Conservation (phyloP, 37 sponge, comb jelly and placozoan genomes). For the Halisarca cf. caerulea region DNA sequence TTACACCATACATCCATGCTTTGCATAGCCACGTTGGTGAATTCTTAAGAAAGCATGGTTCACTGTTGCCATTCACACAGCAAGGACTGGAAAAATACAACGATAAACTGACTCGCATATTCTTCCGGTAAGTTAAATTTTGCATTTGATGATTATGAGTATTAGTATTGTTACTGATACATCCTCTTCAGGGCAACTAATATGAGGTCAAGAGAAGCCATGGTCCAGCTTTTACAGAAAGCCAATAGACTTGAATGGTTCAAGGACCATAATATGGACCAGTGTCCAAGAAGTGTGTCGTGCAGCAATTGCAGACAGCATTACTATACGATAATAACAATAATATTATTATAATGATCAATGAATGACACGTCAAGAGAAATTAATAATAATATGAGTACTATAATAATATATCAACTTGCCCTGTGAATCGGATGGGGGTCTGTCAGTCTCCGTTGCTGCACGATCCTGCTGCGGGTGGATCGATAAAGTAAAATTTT, state of each 20-base stretch:
- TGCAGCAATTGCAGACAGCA: constrained; percentile 15
- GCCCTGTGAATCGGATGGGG: no score
- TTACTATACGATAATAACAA: no score
- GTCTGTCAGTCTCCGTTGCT: no score
- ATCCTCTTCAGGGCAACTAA: constrained; percentile 8
- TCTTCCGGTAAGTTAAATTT: constrained; percentile 1
- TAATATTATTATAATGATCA: no score
- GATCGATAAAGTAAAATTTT: no score
- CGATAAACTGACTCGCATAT: background rate
- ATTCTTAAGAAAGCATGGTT: constrained; percentile 11
- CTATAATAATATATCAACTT: no score
- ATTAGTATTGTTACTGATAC: background rate
- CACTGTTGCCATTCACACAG: constrained; percentile 24
- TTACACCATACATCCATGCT: constrained; percentile 36
- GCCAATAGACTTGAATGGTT: background rate
- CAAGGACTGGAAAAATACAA: constrained; percentile 29
- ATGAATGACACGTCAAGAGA: no score
- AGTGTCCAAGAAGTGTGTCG: background rate
- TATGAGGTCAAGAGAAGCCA: background rate
- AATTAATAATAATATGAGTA: no score
- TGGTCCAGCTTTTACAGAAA: background rate
- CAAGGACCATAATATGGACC: background rate
- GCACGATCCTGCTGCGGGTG: no score
- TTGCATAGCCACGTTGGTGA: constrained; percentile 12
- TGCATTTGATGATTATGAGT: background rate